Evolutionary conservation across 1,140 invertebrate species (phyloP), one percentile per base, ranked within the genome.

Genomic region (Cydia amplana): DNA sequence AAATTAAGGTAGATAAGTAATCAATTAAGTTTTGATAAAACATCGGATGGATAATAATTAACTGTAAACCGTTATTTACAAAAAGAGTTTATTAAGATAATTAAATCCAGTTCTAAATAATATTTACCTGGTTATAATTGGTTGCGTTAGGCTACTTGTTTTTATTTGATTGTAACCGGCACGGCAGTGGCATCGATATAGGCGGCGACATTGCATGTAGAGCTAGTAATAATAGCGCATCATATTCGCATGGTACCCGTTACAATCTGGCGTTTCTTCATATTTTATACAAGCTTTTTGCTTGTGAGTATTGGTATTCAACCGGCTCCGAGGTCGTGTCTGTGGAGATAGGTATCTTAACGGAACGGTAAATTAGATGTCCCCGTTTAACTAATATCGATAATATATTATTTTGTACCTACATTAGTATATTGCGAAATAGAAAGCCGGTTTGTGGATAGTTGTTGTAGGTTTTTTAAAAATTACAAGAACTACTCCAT

Each of bases 51-150:
- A 46, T 4, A 46, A 40, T 40, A 49, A 46, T 46, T 46, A 14
- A 46, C 43, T 46, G 12, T 14, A 4, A 32, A 40, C 9, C 46
- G 14, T 49, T 3, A 18, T 51, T 67, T 23, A 73, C 36, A 67
- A 28, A 60, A 28, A 74, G 64, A 25, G 55, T 14, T 16, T 67
- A 49, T 77, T 72, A 55, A 51, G 40, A 73, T 73, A 63, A 75
- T 79, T 76, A 77, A 2, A 23, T 23, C 20, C n/a, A 60, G 51
- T 60, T 60, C 6, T 18, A 60, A 1, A 60, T 60, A 60, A 60
- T 20, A 60, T 23, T 12, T 60, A 60, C 7, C 55, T 23, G 7
- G 7, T 10, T 60, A 23, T 60, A 23, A 23, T 51, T 23, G 55
- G 9, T 60, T 60, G 9, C n/a, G n/a, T 51, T 51, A 18, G 20